Evolutionary conservation across 2,888 invertebrate species (phyloP), one percentile per base, ranked within the genome.

Genomic region (Tenthredo scrophulariae): DNA sequence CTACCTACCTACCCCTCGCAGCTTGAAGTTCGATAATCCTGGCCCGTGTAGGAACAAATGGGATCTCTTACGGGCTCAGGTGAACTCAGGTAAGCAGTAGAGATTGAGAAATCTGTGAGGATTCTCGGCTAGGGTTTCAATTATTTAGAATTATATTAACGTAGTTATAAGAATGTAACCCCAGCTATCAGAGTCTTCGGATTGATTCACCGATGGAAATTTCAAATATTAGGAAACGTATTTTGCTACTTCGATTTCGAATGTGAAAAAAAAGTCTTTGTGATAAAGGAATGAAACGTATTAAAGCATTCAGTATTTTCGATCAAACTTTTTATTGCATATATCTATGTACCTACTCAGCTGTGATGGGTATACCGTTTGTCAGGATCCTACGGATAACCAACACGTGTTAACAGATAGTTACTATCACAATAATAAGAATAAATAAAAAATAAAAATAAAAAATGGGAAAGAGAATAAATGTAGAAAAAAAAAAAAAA

Each of bases 21-120:
- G 54, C 77, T 54, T 77, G 29, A 54, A 54, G 33, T 77, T 33
- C 77, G 77, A 77, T 77, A 77, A 77, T 77, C 77, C 77, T 18
- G 54, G 33, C 46, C 77, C 33, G 26, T 33, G 33, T 29, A 54
- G 7, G 77, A 74, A 74, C 77, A 54, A 77, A 77, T 54, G 77
- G 74, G 74, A 40, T 74, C 50, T 77, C 50, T 54, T 77, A 77
- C 77, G 46, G 74, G 50, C 54, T 54, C 77, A 77, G 54, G 77
- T 77, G 77, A 29, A 18, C 77, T 54, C 77, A 33, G 46, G 77
- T 54, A 54, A 54, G 77, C 50, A 43, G 43, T 74, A 43, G 22
- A 74, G 74, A 46, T 40, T 43, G 22, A 77, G 50, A 77, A 77
- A 54, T 77, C 46, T 77, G 50, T 33, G 77, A 54, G 77, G 77